A percentile compares a stretch with the other conserved stretches of the same genome.
Evolutionary conservation across 2,113 vertebrate genomes (phyloP).

Genomic region (Marmota flaviventris): DNA sequence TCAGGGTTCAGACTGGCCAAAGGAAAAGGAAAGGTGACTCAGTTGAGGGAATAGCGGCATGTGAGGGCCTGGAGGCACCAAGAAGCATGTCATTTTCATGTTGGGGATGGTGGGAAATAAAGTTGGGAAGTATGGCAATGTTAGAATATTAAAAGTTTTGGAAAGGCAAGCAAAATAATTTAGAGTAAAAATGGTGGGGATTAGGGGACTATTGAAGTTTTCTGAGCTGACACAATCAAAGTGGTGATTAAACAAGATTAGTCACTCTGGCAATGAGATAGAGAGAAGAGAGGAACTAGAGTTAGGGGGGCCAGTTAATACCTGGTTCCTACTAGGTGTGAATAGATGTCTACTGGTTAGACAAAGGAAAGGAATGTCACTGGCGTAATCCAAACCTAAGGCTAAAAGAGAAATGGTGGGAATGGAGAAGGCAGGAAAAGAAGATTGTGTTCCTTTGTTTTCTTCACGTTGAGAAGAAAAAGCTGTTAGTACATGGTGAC

Average conservation of each 20-base stretch:
- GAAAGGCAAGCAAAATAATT: slow-evolving; percentile 7
- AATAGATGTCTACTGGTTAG: not conserved
- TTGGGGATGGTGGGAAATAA: not conserved
- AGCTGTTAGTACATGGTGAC: not conserved
- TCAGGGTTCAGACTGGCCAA: not conserved
- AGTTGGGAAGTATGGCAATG: not conserved
- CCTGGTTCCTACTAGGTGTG: not conserved
- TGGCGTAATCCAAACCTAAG: not conserved
- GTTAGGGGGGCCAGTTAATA: not conserved
- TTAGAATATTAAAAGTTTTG: not conserved
- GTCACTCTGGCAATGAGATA: not conserved
- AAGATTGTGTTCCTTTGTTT: not conserved
- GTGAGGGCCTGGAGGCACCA: not conserved
- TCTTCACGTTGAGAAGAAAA: not conserved
- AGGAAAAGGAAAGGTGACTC: not conserved
- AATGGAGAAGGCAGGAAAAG: not conserved
- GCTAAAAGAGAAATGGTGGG: not conserved
- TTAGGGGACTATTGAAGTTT: not conserved
- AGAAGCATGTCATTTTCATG: not conserved
- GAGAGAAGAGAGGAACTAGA: not conserved
- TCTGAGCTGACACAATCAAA: not conserved
- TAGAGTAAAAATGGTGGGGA: not conserved
- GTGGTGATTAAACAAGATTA: not conserved
- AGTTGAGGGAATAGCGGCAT: not conserved
- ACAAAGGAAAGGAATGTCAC: not conserved